Base-by-base conservation (phyloP, 2,113 vertebrate genomes). In the Peromyscus maniculatus region DNA sequence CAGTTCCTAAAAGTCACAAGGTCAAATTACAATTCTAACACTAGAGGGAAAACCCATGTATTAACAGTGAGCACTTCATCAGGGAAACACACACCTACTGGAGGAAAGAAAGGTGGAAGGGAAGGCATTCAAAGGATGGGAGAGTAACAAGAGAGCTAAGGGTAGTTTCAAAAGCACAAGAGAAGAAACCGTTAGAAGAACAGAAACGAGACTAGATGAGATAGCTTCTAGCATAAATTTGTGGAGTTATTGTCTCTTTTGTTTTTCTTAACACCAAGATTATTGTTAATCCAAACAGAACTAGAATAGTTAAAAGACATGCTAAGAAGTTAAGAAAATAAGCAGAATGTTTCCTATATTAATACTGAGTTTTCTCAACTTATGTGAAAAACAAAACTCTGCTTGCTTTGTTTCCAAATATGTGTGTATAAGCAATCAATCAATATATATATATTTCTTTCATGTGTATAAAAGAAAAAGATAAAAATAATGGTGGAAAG, bases 401-500 rank as follows among this genome's bases (percentile, higher is more conserved):
- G 93, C 95, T 97, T 97, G 96, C 21, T 97, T 19, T 94, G 28
- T 94, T 98, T 80, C 52, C 86, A 97, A 97, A 95, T 80, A 84
- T 62, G 91, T 26, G 39, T 46, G 17, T 46, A 31, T 66, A 66
- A 69, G n/a, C 12, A n/a, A 72, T 89, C 9, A 9, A 82, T 55
- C 10, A 57, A 57, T n/a, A 21, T 10, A 39, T 9, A 39, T 39
- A 43, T 74, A 43, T 86, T 46, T 84, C 59, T 84, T 84, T 43
- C 26, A 66, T 46, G 11, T 66, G 16, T 19, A 66, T 86, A 91
- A n/a, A 94, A 74, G 28, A 57, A 59, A 92, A 92, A 83, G 33
- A 33, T 57, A 91, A 96, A 97, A 92, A 98, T 97, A 79, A 97
- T 98, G 98, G 98, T 98, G 98, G 98, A 97, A 98, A 99, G 98